Conservation (phyloP, 2,888 invertebrate species). For the Cataglyphis cursor region DNA sequence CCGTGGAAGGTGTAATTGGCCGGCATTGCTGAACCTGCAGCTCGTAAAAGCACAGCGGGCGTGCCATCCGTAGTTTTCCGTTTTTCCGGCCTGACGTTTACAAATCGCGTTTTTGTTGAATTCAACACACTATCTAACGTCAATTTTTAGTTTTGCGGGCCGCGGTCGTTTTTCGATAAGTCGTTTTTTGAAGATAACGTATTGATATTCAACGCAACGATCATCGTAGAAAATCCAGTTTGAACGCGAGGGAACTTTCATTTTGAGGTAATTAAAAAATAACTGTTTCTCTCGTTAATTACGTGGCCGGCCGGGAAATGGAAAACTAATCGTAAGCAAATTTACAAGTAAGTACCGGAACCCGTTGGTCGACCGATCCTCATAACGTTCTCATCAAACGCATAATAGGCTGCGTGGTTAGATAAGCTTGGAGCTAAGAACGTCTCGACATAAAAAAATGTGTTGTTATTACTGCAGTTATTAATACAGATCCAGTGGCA, state of each 20-base stretch:
- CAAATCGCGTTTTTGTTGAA: conserved; percentile 32
- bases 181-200: background rate
- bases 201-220: background rate
- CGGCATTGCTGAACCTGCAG: conserved; percentile 82
- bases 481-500: conserved; percentile 52
- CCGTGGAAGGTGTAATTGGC: conserved; percentile 84
- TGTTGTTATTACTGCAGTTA: conserved; percentile 44
- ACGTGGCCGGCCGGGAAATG: background rate
- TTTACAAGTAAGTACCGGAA: conserved; percentile 38
- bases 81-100: conserved; percentile 61
- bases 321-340: conserved; percentile 44
- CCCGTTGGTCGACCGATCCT: background rate
- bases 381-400: conserved; percentile 44
- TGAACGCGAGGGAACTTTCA: background rate
- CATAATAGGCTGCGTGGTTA: conserved; percentile 41
- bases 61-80: conserved; percentile 63
- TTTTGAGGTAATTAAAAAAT: conserved; percentile 31
- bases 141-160: background rate
- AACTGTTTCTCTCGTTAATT: conserved; percentile 38
- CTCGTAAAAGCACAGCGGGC: conserved; percentile 84
- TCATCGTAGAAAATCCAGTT: background rate
- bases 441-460: conserved; percentile 27
- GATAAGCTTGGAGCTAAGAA: conserved; percentile 25
- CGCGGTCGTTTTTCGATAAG: background rate
- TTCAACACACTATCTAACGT: background rate